Conservation (phyloP, 2,888 invertebrate genomes). For the Celastrina argiolus region DNA sequence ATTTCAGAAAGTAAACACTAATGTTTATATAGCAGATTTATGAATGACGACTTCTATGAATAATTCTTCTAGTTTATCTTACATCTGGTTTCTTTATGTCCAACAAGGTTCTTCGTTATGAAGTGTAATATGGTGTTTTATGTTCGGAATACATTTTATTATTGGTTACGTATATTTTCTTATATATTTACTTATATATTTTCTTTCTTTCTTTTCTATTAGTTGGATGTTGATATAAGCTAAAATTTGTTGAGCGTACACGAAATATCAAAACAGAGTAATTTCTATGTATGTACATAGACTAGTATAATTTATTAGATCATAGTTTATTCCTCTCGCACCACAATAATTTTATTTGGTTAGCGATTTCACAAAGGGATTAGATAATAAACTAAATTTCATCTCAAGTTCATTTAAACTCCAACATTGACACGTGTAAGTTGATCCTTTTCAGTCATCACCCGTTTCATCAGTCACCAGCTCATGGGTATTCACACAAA, state of each 20-base stretch:
- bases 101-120: conserved; percentile 1
- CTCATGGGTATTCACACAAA: neutral
- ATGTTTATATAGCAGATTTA: conserved; percentile 28
- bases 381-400: too few species aligned
- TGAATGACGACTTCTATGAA: conserved; percentile 29
- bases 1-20: conserved; percentile 44
- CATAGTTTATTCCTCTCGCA: too few species aligned
- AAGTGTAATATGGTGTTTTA: neutral
- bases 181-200: too few species aligned
- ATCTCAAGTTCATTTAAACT: too few species aligned
- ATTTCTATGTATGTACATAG: too few species aligned
- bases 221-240: too few species aligned
- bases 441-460: neutral
- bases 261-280: too few species aligned
- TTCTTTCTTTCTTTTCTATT: too few species aligned
- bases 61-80: conserved; percentile 24
- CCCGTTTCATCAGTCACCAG: neutral
- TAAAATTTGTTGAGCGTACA: too few species aligned
- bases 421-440: neutral
- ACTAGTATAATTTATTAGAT: too few species aligned
- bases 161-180: neutral
- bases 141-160: neutral
- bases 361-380: too few species aligned
- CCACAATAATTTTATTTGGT: too few species aligned
- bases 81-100: conserved; percentile 17